phyloP scores from a whole-genome alignment of 1,140 invertebrate genomes.

The Formica selysi region DNA sequence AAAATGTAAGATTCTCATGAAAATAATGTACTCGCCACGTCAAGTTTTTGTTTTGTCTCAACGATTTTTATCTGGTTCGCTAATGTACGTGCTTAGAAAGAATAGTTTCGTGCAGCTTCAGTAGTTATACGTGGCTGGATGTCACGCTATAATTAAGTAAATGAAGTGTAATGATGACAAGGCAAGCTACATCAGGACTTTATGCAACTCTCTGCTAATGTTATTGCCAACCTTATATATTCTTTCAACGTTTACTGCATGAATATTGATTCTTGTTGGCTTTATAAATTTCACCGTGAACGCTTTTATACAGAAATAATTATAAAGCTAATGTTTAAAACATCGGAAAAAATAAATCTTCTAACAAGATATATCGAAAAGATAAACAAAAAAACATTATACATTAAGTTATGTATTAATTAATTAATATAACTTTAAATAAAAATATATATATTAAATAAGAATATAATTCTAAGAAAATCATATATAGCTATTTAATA shows the following conservation, averaged over 20 bases:
- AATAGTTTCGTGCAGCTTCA: background rate
- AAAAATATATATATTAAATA: too few relatives aligned
- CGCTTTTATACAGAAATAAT: background rate
- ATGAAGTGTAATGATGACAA: constrained; percentile 55
- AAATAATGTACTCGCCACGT: background rate
- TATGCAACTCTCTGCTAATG: background rate
- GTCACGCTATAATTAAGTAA: constrained; percentile 49
- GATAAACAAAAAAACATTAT: too few relatives aligned
- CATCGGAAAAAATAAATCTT: background rate
- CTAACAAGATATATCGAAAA: too few relatives aligned
- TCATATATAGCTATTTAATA: too few relatives aligned
- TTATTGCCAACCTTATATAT: constrained; percentile 19
- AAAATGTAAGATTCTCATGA: background rate
- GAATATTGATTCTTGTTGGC: constrained; percentile 30
- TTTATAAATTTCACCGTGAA: constrained; percentile 24
- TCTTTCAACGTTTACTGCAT: constrained; percentile 19
- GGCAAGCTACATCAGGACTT: background rate
- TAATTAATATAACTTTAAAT: too few relatives aligned
- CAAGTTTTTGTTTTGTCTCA: background rate
- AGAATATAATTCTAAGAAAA: too few relatives aligned
- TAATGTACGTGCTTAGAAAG: background rate
- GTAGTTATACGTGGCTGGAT: background rate
- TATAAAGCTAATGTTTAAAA: constrained; percentile 16
- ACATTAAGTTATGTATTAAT: too few relatives aligned
- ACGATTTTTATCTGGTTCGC: constrained; percentile 3